These are phyloP conservation scores for Harpalus rubripes DNA, from an alignment of 2,888 invertebrate genomes.

Conservation along the genomic window DNA sequence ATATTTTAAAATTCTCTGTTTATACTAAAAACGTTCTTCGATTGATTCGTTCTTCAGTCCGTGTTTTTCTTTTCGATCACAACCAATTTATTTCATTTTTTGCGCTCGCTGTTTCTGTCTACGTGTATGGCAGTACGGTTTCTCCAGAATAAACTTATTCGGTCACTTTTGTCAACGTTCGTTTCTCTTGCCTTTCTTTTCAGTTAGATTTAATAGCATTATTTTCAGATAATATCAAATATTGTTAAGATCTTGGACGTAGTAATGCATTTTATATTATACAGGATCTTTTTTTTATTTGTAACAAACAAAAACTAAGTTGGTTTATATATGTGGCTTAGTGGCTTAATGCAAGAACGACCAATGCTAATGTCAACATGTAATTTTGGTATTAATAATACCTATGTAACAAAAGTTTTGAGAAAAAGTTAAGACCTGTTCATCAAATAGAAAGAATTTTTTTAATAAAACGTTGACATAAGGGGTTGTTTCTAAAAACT, in stretches of 20 bases:
- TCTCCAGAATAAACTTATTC: constrained; percentile 29
- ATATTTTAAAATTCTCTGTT: background rate
- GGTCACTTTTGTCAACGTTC: constrained; percentile 33
- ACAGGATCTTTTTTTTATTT: background rate
- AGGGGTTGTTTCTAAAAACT: too few species aligned
- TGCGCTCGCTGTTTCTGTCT: background rate
- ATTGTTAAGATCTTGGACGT: background rate
- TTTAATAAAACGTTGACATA: too few species aligned
- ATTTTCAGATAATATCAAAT: constrained; percentile 7
- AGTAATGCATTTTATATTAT: constrained; percentile 8
- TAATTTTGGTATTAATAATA: too few species aligned
- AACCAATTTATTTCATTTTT: constrained; percentile 37
- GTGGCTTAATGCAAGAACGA: too few species aligned
- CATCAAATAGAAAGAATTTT: too few species aligned
- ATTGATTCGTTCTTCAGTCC: constrained; percentile 4
- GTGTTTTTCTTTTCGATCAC: constrained; percentile 34
- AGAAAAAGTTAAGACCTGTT: too few species aligned
- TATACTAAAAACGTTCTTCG: constrained; percentile 11
- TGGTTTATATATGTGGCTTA: background rate
- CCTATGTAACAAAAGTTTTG: too few species aligned
- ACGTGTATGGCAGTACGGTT: background rate
- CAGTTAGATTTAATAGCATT: constrained; percentile 21
- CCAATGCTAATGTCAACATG: too few species aligned
- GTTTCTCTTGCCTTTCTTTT: constrained; percentile 18
- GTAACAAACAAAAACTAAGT: background rate